These are phyloP conservation scores for Lagorchestes hirsutus DNA, from an alignment of 2,797 vertebrate species.

Conservation along the genomic window DNA sequence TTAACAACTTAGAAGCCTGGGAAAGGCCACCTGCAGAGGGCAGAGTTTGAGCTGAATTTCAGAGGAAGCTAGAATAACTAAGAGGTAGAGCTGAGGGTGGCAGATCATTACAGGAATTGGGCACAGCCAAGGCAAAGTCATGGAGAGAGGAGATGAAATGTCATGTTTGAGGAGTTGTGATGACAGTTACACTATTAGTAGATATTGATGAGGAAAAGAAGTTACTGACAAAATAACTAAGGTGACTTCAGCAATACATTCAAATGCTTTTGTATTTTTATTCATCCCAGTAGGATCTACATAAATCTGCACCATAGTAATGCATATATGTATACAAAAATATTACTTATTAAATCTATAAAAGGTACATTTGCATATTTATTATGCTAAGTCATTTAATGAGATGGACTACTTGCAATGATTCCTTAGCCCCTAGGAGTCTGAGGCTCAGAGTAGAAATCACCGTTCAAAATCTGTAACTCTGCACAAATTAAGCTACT, in stretches of 20 bases:
- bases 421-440: neutral
- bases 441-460: neutral
- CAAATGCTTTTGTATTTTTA: neutral
- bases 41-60: neutral
- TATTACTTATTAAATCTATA: neutral
- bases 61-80: neutral
- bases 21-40: neutral
- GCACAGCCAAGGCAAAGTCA: neutral
- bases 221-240: neutral
- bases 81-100: neutral
- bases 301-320: neutral
- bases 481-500: constrained; percentile 19
- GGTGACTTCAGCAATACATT: neutral
- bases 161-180: neutral
- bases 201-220: neutral
- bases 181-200: neutral
- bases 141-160: neutral
- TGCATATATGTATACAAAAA: neutral
- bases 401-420: neutral
- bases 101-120: neutral
- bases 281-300: neutral
- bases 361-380: neutral
- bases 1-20: neutral
- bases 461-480: constrained; percentile 15
- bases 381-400: neutral